Evolutionary conservation across 2,113 vertebrate species (phyloP), one percentile per base, ranked within the genome.

Genomic region (Indicator indicator): DNA sequence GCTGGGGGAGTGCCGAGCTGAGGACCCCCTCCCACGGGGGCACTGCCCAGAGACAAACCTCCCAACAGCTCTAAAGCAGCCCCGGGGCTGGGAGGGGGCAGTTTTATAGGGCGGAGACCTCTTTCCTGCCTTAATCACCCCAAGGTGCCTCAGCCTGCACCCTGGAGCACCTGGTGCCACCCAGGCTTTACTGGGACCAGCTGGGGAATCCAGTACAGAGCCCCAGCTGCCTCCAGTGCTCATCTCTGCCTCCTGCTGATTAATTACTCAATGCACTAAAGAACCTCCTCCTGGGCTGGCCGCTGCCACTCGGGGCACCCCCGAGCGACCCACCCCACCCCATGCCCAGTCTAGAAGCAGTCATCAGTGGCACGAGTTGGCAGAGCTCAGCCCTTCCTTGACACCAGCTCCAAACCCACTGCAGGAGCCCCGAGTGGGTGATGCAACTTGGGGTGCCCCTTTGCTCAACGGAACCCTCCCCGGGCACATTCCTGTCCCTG

Each of bases 1-100:
- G 28, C 36, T 36, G 36, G 36, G 36, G 36, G 36, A 36, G 33
- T 20, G 48, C 55, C 27, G 16, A 26, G 40, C 20, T 8, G 5
- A 9, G 38, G 3, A 8, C 20, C 48, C n/a, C 59, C 36, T 11
- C 21, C 48, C 48, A 42, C 14, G 11, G 21, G 48, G 21, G 20
- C 48, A 23, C 36, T 1, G 1, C 21, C 33, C 38, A 3, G 5
- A 5, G 7, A 27, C 8, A 21, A 17, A 4, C 19, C 64, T n/a
- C 44, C 20, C 27, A 9, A 1, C 28, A 68, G 5, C 42, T 70
- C 72, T 48, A 28, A 40, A 36, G 0, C 2, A 38, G 4, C 7
- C 4, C 1, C 0, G 0, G 8, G 9, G 6, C 1, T 2, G 21
- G 24, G 33, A 55, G 16, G 62, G 44, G 38, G 20, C 6, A 1